These are phyloP conservation scores for Temnopleurus reevesii DNA, from an alignment of 53 echinoderm and acorn worm genomes.

Conservation along the genomic window DNA sequence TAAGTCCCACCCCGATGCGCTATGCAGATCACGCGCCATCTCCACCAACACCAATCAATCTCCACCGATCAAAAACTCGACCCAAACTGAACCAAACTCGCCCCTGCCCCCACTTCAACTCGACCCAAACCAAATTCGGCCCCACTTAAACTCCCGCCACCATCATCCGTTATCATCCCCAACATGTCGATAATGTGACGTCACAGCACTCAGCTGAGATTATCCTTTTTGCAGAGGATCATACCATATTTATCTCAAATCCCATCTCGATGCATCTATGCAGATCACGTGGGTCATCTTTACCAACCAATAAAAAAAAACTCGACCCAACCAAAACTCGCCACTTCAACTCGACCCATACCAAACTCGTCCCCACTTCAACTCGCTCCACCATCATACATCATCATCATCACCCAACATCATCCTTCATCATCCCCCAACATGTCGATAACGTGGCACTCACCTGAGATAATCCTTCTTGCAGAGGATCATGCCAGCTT, in stretches of 20 bases:
- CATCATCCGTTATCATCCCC: neutral
- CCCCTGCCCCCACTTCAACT: too few relatives aligned
- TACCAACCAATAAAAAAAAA: too few relatives aligned
- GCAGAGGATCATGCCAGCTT: conserved; percentile 96
- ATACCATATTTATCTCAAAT: conserved; percentile 92
- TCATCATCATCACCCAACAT: too few relatives aligned
- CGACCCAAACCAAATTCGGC: neutral
- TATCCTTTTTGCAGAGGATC: conserved; percentile 99
- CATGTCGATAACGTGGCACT: conserved; percentile 38
- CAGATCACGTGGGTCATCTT: too few relatives aligned
- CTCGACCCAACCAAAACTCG: too few relatives aligned
- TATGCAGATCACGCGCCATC: neutral
- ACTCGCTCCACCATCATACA: neutral
- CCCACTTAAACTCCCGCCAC: neutral
- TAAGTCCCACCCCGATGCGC: neutral
- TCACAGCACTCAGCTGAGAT: conserved; percentile 83
- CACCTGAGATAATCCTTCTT: conserved; percentile 96
- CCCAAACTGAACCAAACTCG: neutral
- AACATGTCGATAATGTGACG: neutral
- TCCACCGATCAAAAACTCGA: too few relatives aligned
- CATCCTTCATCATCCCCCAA: conserved; percentile 6
- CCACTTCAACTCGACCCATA: too few relatives aligned
- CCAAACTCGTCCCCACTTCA: neutral
- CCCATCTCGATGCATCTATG: too few relatives aligned
- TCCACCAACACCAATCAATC: neutral